Percentiles rank a stretch among this genome's conserved stretches.
Conservation (phyloP, 2,113 vertebrate genomes). For the Fulmarus glacialis region DNA sequence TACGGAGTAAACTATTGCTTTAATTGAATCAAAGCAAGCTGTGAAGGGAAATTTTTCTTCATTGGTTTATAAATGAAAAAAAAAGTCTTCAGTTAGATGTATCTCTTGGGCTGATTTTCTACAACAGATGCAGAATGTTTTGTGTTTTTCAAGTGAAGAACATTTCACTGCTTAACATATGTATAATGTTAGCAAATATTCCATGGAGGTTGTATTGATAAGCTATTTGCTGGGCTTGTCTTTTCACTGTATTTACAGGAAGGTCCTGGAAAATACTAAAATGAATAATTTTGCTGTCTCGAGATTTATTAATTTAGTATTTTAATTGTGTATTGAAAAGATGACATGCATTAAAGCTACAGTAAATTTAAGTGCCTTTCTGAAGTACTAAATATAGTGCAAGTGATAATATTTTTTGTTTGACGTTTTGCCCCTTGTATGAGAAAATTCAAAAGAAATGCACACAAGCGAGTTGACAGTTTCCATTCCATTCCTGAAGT, state of each 20-base stretch:
- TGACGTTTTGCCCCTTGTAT: slow-evolving; percentile 16
- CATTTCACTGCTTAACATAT: slow-evolving; percentile 63
- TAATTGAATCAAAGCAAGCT: slow-evolving; percentile 42
- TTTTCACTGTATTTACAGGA: slow-evolving; percentile 45
- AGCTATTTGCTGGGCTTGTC: slow-evolving; percentile 27
- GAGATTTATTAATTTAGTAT: slow-evolving; percentile 34
- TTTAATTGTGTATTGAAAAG: slow-evolving; percentile 27
- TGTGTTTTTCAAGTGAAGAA: slow-evolving; percentile 61
- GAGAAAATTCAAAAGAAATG: neutral
- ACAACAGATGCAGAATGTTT: slow-evolving; percentile 56
- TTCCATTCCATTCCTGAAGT: neutral
- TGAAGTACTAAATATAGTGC: slow-evolving; percentile 31
- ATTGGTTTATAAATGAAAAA: neutral
- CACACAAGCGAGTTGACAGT: neutral
- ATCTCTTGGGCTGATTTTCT: slow-evolving; percentile 42
- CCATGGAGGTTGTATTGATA: slow-evolving; percentile 45
- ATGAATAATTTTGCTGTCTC: neutral
- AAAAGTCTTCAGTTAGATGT: slow-evolving; percentile 27
- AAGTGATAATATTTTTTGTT: slow-evolving; percentile 26
- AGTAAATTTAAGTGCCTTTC: slow-evolving; percentile 49
- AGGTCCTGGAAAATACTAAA: slow-evolving; percentile 57
- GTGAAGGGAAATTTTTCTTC: slow-evolving; percentile 18
- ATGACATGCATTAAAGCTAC: slow-evolving; percentile 33
- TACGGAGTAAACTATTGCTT: slow-evolving; percentile 32
- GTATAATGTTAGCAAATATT: slow-evolving; percentile 62